A percentile compares a stretch with the other conserved stretches of the same genome.
phyloP scores from a whole-genome alignment of 1,140 invertebrate species.

The Drosophila burlai region DNA sequence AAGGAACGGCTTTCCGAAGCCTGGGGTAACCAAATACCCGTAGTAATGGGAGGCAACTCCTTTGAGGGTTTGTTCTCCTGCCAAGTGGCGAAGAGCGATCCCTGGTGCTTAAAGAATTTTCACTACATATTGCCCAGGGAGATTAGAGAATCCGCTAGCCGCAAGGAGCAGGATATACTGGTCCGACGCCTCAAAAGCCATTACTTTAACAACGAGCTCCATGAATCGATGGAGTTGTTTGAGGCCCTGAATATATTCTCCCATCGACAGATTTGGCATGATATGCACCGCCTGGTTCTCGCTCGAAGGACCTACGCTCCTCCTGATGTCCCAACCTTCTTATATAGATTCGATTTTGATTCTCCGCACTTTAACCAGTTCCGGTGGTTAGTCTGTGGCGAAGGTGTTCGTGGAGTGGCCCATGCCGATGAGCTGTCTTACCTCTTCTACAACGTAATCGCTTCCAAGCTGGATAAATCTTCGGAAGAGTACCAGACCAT shows the following conservation, averaged over 20 bases:
- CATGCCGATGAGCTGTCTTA: slow-evolving; percentile 89
- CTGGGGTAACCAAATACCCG: slow-evolving; percentile 85
- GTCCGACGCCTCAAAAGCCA: slow-evolving; percentile 47
- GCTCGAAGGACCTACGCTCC: slow-evolving; percentile 71
- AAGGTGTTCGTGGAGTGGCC: slow-evolving; percentile 76
- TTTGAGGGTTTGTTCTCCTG: slow-evolving; percentile 75
- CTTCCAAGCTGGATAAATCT: slow-evolving; percentile 46
- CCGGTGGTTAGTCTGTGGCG: slow-evolving; percentile 74
- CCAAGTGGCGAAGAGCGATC: slow-evolving; percentile 41
- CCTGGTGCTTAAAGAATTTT: slow-evolving; percentile 53
- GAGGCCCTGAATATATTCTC: slow-evolving; percentile 69
- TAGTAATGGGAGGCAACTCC: slow-evolving; percentile 85
- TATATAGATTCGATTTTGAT: slow-evolving; percentile 85
- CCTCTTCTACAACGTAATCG: slow-evolving; percentile 85
- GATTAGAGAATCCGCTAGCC: slow-evolving; percentile 45
- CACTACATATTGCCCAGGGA: slow-evolving; percentile 62
- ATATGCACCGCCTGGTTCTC: slow-evolving; percentile 74
- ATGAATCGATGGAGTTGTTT: slow-evolving; percentile 53
- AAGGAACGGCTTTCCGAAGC: slow-evolving; percentile 50
- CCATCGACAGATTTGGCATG: slow-evolving; percentile 83
- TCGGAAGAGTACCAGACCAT: slow-evolving; percentile 78
- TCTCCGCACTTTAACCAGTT: slow-evolving; percentile 72
- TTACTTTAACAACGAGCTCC: slow-evolving; percentile 65
- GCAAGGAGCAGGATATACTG: slow-evolving; percentile 49
- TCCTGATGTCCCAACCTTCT: slow-evolving; percentile 68